A percentile compares a stretch with the other conserved stretches of the same genome.
phyloP scores from a whole-genome alignment of 2,888 invertebrate genomes.

The Galeopsomyia nigrocyanea region DNA sequence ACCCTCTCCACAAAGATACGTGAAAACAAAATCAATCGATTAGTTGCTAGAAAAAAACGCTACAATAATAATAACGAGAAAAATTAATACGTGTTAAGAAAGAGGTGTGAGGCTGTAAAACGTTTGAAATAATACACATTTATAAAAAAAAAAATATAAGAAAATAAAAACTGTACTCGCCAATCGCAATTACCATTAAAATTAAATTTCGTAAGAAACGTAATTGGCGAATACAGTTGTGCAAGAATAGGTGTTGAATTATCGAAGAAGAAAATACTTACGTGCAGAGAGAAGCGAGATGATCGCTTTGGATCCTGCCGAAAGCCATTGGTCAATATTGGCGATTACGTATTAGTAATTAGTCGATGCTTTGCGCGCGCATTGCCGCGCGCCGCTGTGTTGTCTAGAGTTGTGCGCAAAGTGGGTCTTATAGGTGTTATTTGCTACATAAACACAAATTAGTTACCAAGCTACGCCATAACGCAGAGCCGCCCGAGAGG shows the following conservation, averaged over 20 bases:
- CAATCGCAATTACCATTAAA: neutral
- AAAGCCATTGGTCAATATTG: constrained; percentile 57
- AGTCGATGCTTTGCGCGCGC: constrained; percentile 56
- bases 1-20: constrained; percentile 13
- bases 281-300: constrained; percentile 56
- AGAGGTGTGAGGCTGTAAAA: neutral
- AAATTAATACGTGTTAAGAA: constrained; percentile 18
- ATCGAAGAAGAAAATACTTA: constrained; percentile 58
- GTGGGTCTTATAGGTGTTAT: constrained; percentile 62
- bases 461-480: constrained; percentile 59
- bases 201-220: neutral
- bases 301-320: constrained; percentile 62
- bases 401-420: constrained; percentile 11
- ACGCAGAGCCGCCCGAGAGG: constrained; percentile 51
- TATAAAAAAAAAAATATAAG: neutral
- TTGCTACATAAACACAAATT: constrained; percentile 68
- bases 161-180: constrained; percentile 15
- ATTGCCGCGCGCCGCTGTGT: constrained; percentile 23
- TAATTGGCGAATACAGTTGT: neutral
- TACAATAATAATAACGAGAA: neutral
- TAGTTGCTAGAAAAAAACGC: neutral
- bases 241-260: neutral
- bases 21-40: constrained; percentile 4
- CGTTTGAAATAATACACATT: constrained; percentile 19
- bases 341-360: constrained; percentile 63